Conservation (phyloP, 2,797 vertebrate species). For the Myiotriccus ornatus region DNA sequence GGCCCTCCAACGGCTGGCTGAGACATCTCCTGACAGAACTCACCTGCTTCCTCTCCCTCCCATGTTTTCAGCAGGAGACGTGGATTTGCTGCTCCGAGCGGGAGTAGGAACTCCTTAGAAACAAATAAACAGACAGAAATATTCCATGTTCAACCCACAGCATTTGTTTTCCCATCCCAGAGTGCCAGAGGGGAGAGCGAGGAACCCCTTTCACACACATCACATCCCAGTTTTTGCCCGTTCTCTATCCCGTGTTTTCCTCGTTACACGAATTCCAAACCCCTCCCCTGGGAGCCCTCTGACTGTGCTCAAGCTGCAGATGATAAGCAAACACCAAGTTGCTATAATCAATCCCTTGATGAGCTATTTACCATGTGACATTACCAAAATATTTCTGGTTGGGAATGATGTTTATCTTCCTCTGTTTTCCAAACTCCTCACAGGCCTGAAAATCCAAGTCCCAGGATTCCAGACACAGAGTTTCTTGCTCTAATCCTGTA, state of each 20-base stretch:
- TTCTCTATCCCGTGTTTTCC: neutral
- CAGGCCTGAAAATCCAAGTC: neutral
- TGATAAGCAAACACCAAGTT: slow-evolving; percentile 26
- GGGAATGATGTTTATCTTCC: slow-evolving; percentile 7
- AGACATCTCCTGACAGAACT: neutral
- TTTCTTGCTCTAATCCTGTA: neutral
- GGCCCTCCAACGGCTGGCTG: neutral
- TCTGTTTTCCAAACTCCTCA: neutral
- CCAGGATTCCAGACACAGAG: neutral
- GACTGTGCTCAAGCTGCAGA: neutral
- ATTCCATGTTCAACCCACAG: rapidly evolving
- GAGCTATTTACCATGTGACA: slow-evolving; percentile 18
- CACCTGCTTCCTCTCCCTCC: neutral
- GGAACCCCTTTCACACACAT: neutral
- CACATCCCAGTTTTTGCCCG: neutral
- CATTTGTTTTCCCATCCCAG: neutral
- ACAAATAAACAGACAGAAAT: neutral
- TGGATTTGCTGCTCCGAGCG: neutral
- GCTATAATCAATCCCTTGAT: neutral
- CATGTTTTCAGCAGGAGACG: neutral
- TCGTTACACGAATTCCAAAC: neutral
- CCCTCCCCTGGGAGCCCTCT: neutral
- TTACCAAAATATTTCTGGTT: slow-evolving; percentile 34
- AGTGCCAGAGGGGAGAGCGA: neutral
- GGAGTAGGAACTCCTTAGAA: neutral